phyloP scores from a whole-genome alignment of 1,140 invertebrate species.

The Diabrotica virgifera region DNA sequence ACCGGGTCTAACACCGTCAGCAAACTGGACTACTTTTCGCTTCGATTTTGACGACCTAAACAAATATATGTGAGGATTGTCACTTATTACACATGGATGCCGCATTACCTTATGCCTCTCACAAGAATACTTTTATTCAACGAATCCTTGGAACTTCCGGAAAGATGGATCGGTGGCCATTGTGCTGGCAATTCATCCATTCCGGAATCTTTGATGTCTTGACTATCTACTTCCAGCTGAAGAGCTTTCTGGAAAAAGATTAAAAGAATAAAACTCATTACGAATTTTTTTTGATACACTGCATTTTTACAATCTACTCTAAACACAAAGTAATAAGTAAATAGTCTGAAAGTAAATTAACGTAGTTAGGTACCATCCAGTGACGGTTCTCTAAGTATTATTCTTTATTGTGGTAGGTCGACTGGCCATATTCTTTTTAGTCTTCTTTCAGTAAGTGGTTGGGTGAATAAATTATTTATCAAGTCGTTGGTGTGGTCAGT shows the following conservation, averaged over 20 bases:
- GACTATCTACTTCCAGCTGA: slow-evolving; percentile 47
- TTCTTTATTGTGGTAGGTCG: too few relatives aligned
- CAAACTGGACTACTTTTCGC: slow-evolving; percentile 58
- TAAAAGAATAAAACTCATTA: too few relatives aligned
- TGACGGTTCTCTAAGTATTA: too few relatives aligned
- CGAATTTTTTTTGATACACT: too few relatives aligned
- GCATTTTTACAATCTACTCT: too few relatives aligned
- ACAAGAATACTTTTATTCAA: slow-evolving; percentile 39
- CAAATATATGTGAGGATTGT: neutral
- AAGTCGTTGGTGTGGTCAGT: too few relatives aligned
- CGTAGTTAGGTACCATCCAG: too few relatives aligned
- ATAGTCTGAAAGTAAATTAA: too few relatives aligned
- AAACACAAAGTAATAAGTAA: too few relatives aligned
- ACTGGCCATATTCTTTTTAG: too few relatives aligned
- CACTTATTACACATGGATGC: neutral
- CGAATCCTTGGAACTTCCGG: slow-evolving; percentile 24
- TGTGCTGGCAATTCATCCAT: slow-evolving; percentile 24
- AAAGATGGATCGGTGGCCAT: slow-evolving; percentile 36
- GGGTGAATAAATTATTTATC: too few relatives aligned
- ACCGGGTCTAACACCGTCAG: slow-evolving; percentile 63
- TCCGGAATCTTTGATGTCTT: slow-evolving; percentile 22
- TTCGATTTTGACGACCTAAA: neutral
- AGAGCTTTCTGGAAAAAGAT: slow-evolving; percentile 37
- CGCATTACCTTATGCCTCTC: slow-evolving; percentile 9
- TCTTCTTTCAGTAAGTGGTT: too few relatives aligned